Evolutionary conservation across 2,113 vertebrate species (phyloP), one percentile per base, ranked within the genome.

Genomic region (Ciconia stormi): DNA sequence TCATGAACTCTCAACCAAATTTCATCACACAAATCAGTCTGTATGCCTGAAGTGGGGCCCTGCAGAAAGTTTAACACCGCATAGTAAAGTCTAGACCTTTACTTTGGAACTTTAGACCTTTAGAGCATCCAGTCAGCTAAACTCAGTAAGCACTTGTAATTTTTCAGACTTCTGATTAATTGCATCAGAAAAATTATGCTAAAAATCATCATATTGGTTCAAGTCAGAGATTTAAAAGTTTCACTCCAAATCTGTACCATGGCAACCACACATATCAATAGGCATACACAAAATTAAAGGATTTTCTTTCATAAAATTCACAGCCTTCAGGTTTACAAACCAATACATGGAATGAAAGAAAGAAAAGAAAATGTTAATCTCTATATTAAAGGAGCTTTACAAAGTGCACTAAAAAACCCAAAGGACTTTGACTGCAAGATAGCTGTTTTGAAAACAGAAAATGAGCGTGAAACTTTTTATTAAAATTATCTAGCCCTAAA

Each of bases 291-390:
- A 82, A 95, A 96, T 72, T 65, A 88, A 91, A 91, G 84, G 84
- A 66, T 91, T 89, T 93, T 55, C 87, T 82, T 95, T 89, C 76
- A 84, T 87, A 89, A 94, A 87, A 87, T 87, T 86, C 55, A 93
- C 40, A 94, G 83, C 40, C 73, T 87, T 96, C 78, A 93, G 81
- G 62, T 90, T 77, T 91, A 90, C 40, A 78, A 87, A 67, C 70
- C 59, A 96, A 96, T 93, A 94, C 87, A 90, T 1, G 3, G 27
- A 92, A 91, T 9, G 10, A 88, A 61, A 65, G 50, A 92, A 85
- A 87, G 12, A 78, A 89, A 82, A 93, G 25, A 38, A 87, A 92
- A 65, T 4, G 0, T 82, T 95, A 95, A 94, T 89, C 73, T 91
- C 49, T 79, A 8, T 46, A 88, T 71, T 96, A 96, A 88, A 91